phyloP scores from a whole-genome alignment of 1,140 invertebrate species.

The Pogonus chalceus region DNA sequence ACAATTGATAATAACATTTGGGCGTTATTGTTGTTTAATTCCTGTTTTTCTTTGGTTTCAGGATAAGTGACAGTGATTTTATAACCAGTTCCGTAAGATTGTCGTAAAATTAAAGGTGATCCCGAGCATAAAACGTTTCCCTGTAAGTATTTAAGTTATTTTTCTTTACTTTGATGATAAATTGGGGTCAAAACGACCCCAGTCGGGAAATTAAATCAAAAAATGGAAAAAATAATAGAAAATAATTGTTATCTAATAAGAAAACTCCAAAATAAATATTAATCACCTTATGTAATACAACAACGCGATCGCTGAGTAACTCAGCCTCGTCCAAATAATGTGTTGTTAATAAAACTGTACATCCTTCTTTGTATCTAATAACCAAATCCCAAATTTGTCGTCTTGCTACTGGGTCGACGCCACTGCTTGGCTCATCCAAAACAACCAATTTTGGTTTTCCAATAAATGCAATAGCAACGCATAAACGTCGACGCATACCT shows the following conservation, averaged over 20 bases:
- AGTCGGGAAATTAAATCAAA: too few relatives aligned
- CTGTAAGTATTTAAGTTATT: constrained; percentile 34
- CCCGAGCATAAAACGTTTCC: constrained; percentile 52
- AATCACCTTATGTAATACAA: constrained; percentile 56
- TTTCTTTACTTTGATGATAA: too few relatives aligned
- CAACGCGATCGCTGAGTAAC: constrained; percentile 51
- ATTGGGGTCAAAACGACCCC: background rate
- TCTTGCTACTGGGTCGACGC: constrained; percentile 67
- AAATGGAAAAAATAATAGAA: too few relatives aligned
- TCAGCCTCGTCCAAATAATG: constrained; percentile 61
- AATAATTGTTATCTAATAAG: too few relatives aligned
- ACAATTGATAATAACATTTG: constrained; percentile 4
- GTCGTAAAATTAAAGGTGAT: constrained; percentile 59
- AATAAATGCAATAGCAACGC: constrained; percentile 62
- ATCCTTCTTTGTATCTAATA: constrained; percentile 48
- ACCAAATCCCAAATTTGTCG: constrained; percentile 70
- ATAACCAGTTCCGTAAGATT: constrained; percentile 68
- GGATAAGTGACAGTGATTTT: constrained; percentile 48
- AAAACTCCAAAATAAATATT: too few relatives aligned
- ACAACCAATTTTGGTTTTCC: constrained; percentile 66
- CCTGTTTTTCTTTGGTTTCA: constrained; percentile 17
- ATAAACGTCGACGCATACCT: constrained; percentile 49
- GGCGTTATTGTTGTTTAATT: constrained; percentile 14
- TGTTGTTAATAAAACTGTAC: constrained; percentile 61
- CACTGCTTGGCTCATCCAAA: constrained; percentile 73